Evolutionary conservation across 2,797 vertebrate species (phyloP).

Genomic region (Zalophus californianus): DNA sequence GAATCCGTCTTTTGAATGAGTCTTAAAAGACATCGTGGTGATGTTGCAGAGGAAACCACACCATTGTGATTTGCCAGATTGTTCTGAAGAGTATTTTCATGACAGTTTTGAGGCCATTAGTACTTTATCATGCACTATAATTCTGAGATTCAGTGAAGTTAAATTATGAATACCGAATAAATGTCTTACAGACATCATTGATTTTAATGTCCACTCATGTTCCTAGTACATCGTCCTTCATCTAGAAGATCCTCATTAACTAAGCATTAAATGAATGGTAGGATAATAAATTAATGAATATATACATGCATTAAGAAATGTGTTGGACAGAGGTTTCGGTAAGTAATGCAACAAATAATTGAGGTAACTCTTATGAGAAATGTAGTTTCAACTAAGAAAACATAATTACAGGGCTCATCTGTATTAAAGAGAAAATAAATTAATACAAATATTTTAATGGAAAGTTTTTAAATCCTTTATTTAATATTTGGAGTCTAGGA

Average conservation of each 20-base stretch:
- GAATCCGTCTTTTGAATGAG: neutral
- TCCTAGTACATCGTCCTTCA: neutral
- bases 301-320: neutral
- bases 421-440: neutral
- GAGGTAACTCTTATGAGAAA: neutral
- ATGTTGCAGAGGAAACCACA: neutral
- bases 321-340: neutral
- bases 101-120: neutral
- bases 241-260: neutral
- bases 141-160: neutral
- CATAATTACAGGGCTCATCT: neutral
- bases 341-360: neutral
- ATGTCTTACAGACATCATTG: neutral
- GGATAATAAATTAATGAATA: neutral
- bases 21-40: neutral
- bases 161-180: neutral
- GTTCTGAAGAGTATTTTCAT: neutral
- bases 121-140: neutral
- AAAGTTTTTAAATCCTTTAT: neutral
- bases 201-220: neutral
- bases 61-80: neutral
- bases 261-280: neutral
- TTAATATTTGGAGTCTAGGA: neutral
- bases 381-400: neutral
- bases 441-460: neutral